Evolutionary conservation across 2,888 invertebrate genomes (phyloP), one percentile per base, ranked within the genome.

Genomic region (Tyria jacobaeae): DNA sequence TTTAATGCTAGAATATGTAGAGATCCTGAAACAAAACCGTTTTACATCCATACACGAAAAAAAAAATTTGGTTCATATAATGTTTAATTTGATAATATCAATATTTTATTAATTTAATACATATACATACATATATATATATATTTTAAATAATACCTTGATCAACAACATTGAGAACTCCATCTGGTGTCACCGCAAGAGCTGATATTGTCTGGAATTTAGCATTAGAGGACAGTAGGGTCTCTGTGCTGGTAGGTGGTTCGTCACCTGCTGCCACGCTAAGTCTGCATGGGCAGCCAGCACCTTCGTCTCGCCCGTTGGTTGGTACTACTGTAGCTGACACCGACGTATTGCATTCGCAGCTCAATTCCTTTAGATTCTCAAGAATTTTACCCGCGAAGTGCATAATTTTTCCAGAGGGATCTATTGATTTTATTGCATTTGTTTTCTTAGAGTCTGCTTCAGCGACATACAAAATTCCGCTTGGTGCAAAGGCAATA

Each of bases 91-190:
- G n/a, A n/a, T n/a, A n/a, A n/a, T n/a, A n/a, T n/a, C n/a, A n/a
- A n/a, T n/a, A n/a, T n/a, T n/a, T n/a, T n/a, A n/a, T n/a, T n/a
- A n/a, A n/a, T n/a, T n/a, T n/a, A n/a, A n/a, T n/a, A n/a, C n/a
- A n/a, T n/a, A n/a, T n/a, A n/a, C n/a, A n/a, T n/a, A n/a, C n/a
- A 21, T 21, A 17, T 4, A 17, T 10, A 50, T 25, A 17, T 9
- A 5, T 34, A 21, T 4, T 3, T 14, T 24, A 25, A 17, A 35
- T 51, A 34, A 25, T 37, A 92, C 97, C 97, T 95, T 98, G 98
- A 94, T 99, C 99, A 44, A 99, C 98, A 57, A 99, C 97, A 90
- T 99, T 98, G 51, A 99, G 95, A 60, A 98, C 97, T n/a, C 99
- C 99, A 86, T 99, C 98, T 39, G 99, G 98, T 35, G 99, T 98